Evolutionary conservation across 2,797 vertebrate genomes (phyloP), one percentile per base, ranked within the genome.

Genomic region (Poecilia picta): DNA sequence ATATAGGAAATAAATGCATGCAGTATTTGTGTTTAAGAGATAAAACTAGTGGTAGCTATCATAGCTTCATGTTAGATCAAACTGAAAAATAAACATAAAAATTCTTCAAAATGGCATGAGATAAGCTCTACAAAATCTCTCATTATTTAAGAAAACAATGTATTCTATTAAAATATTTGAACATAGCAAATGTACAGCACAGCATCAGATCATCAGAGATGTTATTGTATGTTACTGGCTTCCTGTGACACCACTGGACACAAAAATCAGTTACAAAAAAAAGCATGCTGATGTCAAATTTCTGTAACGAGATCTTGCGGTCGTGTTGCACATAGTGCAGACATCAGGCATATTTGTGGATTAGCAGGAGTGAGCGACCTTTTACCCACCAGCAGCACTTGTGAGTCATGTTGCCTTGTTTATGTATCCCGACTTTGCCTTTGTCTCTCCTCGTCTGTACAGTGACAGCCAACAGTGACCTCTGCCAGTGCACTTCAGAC

Each of bases 381-480:
- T 78, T 45, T 33, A 5, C 59, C 80, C 77, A 33, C 10, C n/a
- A 82, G 73, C 81, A 83, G 87, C 72, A 20, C 72, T 55, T 76
- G 59, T 77, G 77, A 83, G 80, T 77, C 12, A 1, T 80, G 73
- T 41, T 72, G 80, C 62, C 73, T 80, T 86, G 79, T 77, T 83
- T 80, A 74, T 82, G 72, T 76, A 75, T 77, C 83, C 78, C 74
- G 31, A 53, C 73, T 79, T 79, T 72, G 72, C 75, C 12, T 83
- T 77, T n/a, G 28, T 86, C 80, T 82, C 79, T 85, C 72, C 57
- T 62, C 78, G 75, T 78, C 84, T 81, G 79, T 80, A 68, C 68
- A 70, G 66, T 81, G 83, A 80, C 83, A 81, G 81, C 72, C 74
- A 78, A 72, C 78, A 73, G 62, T 80, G 80, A 86, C 85, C 91